These are phyloP conservation scores for Cheumatopsyche charites DNA, from an alignment of 1,140 invertebrate species.

Conservation along the genomic window DNA sequence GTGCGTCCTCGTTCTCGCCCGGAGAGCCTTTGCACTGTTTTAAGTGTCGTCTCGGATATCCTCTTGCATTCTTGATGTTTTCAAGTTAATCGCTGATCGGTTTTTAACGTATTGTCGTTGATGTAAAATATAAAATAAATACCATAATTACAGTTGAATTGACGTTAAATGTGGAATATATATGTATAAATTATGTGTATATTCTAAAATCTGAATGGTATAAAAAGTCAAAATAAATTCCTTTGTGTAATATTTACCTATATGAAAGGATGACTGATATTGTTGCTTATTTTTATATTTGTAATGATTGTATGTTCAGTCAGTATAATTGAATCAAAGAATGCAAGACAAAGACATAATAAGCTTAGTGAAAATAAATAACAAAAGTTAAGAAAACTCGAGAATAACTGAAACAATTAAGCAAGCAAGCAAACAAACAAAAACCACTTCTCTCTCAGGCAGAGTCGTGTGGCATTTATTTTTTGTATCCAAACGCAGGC, in stretches of 20 bases:
- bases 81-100: constrained; percentile 43
- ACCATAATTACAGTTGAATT: constrained; percentile 46
- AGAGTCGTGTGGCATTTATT: constrained; percentile 36
- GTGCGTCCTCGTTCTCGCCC: constrained; percentile 16
- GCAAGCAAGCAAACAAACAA: too few species aligned
- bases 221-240: constrained; percentile 44
- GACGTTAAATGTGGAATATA: constrained; percentile 46
- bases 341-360: constrained; percentile 43
- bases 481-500: constrained; percentile 25
- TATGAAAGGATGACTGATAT: constrained; percentile 49
- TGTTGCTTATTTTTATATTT: constrained; percentile 50
- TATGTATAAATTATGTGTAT: too few species aligned
- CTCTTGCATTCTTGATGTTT: constrained; percentile 49
- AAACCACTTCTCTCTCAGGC: constrained; percentile 27
- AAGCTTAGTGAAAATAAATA: too few species aligned
- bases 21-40: constrained; percentile 47
- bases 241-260: constrained; percentile 47
- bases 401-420: constrained; percentile 13
- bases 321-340: constrained; percentile 42
- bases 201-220: constrained; percentile 46
- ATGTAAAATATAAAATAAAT: constrained; percentile 44
- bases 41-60: constrained; percentile 48
- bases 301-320: constrained; percentile 48
- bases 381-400: constrained; percentile 23
- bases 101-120: constrained; percentile 38